Percentiles rank a stretch among this genome's conserved stretches.
These are phyloP conservation scores for Australoheros facetus DNA, from an alignment of 2,797 vertebrate genomes.

Conservation along the genomic window DNA sequence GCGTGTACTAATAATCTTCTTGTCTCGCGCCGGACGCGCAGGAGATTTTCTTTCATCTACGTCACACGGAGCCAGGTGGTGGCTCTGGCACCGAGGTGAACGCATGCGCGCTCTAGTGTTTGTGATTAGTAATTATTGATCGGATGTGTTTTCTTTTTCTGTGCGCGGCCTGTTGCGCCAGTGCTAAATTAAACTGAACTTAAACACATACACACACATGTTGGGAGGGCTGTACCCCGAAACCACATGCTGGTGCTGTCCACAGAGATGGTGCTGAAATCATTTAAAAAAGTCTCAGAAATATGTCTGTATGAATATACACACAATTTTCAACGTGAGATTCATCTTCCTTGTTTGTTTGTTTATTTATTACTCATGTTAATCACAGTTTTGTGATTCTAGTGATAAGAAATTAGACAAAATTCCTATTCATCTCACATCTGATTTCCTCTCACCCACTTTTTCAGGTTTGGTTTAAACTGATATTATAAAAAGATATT, in stretches of 20 bases:
- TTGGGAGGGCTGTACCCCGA: background rate
- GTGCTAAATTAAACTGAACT: background rate
- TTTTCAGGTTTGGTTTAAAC: background rate
- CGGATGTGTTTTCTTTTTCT: background rate
- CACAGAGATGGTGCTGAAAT: conserved; percentile 22
- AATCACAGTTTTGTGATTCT: background rate
- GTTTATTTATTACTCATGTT: background rate
- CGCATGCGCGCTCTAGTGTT: conserved; percentile 76
- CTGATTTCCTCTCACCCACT: background rate
- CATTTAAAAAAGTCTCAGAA: background rate
- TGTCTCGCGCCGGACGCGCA: conserved; percentile 51
- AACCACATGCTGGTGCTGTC: conserved; percentile 13
- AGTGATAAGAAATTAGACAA: background rate
- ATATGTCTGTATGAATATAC: background rate
- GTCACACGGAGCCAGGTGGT: conserved; percentile 76
- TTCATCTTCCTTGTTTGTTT: background rate
- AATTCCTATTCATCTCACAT: background rate
- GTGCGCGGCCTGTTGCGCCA: background rate
- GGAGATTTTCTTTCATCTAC: conserved; percentile 72
- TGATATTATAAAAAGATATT: background rate
- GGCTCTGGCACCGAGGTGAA: conserved; percentile 6
- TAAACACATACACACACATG: background rate
- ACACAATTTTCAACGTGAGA: background rate
- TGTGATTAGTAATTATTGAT: conserved; percentile 42
- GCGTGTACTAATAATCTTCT: conserved; percentile 60